Percentiles rank a stretch among this genome's conserved stretches.
Evolutionary conservation across 2,888 invertebrate species (phyloP).

Genomic region (Meteorus cinctellus): DNA sequence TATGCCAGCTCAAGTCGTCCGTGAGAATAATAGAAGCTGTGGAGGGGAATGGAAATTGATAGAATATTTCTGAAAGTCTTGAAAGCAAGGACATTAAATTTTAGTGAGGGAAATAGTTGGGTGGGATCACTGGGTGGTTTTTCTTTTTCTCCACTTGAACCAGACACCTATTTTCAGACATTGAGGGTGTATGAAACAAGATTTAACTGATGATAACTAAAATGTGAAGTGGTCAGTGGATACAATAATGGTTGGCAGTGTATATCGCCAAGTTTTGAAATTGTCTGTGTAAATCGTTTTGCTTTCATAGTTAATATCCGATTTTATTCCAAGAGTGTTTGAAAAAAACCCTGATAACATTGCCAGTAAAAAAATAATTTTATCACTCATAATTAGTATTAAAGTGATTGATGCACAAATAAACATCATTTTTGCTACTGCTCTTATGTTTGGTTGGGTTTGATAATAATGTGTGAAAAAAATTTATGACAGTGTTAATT

Average conservation of each 20-base stretch:
- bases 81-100: neutral
- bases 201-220: constrained; percentile 16
- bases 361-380: no score
- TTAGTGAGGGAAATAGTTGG: neutral
- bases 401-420: no score
- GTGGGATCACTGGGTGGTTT: neutral
- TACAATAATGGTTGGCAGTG: neutral
- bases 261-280: neutral
- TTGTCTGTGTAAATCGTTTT: neutral
- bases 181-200: neutral
- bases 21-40: constrained; percentile 18
- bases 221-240: neutral
- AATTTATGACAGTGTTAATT: no score
- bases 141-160: neutral
- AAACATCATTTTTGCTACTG: no score
- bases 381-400: no score
- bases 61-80: constrained; percentile 19
- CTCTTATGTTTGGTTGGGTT: no score
- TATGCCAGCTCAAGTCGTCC: constrained; percentile 16
- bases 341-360: no score
- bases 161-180: neutral
- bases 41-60: constrained; percentile 18
- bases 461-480: no score
- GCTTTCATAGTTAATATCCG: neutral
- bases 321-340: no score